Evolutionary conservation across 2,888 invertebrate species (phyloP).

Genomic region (Aphelenchoides bicaudatus): DNA sequence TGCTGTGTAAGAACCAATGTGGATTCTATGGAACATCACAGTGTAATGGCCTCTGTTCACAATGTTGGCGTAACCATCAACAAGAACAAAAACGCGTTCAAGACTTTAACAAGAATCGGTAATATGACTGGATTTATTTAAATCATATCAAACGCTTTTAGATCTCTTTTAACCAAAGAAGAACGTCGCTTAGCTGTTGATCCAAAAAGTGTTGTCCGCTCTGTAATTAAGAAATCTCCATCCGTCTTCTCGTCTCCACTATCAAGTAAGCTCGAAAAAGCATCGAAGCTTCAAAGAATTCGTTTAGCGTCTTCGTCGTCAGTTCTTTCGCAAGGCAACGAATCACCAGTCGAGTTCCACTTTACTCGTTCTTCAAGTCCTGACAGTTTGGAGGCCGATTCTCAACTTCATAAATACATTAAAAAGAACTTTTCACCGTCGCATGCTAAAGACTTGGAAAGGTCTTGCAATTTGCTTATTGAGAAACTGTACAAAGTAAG

Average conservation of each 20-base stretch:
- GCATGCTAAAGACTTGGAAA: conserved; percentile 28
- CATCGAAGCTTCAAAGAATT: not conserved
- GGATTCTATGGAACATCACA: conserved; percentile 94
- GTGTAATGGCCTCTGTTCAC: conserved; percentile 95
- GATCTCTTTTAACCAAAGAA: conserved; percentile 28
- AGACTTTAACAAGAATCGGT: conserved; percentile 60
- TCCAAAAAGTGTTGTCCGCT: conserved; percentile 23
- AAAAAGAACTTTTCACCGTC: conserved; percentile 21
- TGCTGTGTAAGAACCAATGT: conserved; percentile 70
- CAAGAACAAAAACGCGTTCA: conserved; percentile 58
- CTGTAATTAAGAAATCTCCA: conserved; percentile 39
- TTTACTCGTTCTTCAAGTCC: conserved; percentile 19
- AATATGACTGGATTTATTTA: conserved; percentile 5
- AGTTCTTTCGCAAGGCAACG: too few relatives aligned
- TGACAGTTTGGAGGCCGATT: conserved; percentile 25
- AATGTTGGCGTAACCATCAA: conserved; percentile 78
- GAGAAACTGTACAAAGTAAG: conserved; percentile 27
- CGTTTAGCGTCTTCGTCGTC: too few relatives aligned
- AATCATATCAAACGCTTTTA: conserved; percentile 17
- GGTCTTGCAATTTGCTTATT: conserved; percentile 23
- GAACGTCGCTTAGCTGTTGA: conserved; percentile 20
- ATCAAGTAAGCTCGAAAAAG: conserved; percentile 6
- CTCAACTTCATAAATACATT: conserved; percentile 23
- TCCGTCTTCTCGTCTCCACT: conserved; percentile 35
- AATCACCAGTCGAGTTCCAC: not conserved